phyloP scores from a whole-genome alignment of 2,888 invertebrate species.

The Cerastis rubricosa region DNA sequence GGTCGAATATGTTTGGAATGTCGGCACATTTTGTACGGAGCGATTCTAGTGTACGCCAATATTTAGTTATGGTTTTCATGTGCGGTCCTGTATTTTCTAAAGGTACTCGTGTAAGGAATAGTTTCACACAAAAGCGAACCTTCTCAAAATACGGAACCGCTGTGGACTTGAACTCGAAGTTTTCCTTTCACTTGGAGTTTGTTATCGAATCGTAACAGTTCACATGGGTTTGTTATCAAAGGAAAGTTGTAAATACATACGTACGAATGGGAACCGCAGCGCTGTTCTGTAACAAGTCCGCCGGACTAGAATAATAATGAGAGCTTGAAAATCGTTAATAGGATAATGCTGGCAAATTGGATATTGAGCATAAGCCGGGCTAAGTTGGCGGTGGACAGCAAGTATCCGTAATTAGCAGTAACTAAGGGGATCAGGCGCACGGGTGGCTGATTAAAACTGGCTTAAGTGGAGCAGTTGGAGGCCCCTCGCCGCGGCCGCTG shows the following conservation, averaged over 20 bases:
- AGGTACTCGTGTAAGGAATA: slow-evolving; percentile 35
- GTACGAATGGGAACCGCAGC: slow-evolving; percentile 50
- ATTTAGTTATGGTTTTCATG: slow-evolving; percentile 55
- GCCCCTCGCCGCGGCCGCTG: slow-evolving; percentile 50
- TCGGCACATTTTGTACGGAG: slow-evolving; percentile 45
- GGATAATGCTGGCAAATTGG: slow-evolving; percentile 87
- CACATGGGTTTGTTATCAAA: slow-evolving; percentile 59
- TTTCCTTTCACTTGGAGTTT: slow-evolving; percentile 62
- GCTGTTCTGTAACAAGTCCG: slow-evolving; percentile 51
- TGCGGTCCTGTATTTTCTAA: slow-evolving; percentile 34
- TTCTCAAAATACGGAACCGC: slow-evolving; percentile 42
- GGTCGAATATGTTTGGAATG: slow-evolving; percentile 57
- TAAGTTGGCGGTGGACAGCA: slow-evolving; percentile 86
- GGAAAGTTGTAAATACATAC: slow-evolving; percentile 56
- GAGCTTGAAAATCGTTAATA: slow-evolving; percentile 84
- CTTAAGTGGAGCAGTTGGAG: slow-evolving; percentile 75
- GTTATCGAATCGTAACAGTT: slow-evolving; percentile 60
- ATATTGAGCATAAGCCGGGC: slow-evolving; percentile 85
- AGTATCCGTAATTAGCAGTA: slow-evolving; percentile 88
- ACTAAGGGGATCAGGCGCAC: slow-evolving; percentile 81
- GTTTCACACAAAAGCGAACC: slow-evolving; percentile 53
- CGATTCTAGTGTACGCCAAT: slow-evolving; percentile 45
- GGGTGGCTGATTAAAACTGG: slow-evolving; percentile 81
- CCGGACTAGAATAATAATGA: slow-evolving; percentile 76
- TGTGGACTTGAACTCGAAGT: slow-evolving; percentile 53